Evolutionary conservation across 2,888 invertebrate genomes (phyloP), one percentile per base, ranked within the genome.

Genomic region (Seira sanloemensis): DNA sequence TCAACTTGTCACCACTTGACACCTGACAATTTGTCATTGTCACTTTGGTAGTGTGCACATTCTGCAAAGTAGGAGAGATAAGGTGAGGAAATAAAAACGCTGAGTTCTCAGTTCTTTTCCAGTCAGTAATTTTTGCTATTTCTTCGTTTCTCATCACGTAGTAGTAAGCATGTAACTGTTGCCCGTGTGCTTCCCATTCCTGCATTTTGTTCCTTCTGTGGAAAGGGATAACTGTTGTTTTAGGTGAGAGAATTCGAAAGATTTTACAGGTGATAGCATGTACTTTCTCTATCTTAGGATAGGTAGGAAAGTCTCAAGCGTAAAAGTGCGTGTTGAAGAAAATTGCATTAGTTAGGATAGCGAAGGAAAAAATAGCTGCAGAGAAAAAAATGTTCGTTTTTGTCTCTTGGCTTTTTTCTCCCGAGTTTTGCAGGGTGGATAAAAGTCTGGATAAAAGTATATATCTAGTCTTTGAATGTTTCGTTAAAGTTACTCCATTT

Each of bases 11-110:
- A 68, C 58, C 80, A 76, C 75, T 76, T 81, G 81, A 69, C 81
- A 71, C 81, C 71, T 75, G 75, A 81, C 75, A 46, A 81, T 81
- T 81, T 81, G 75, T 81, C 81, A 81, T 81, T 81, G 81, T 81
- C 75, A 58, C 81, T 71, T 76, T 68, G 72, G 78, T 37, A 37
- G 5, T 12, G 37, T 37, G 37, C 37, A n/a, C n/a, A 7, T 37
- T 37, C 37, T 12, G 12, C 37, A 37, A n/a, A 37, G 37, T 37
- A 37, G 4, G 12, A 37, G 12, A 37, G 37, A 37, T 37, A 37
- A 37, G 37, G 37, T 37, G n/a, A 37, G 37, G 37, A 37, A 37
- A 37, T 37, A 37, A 37, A 37, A 37, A 37, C 37, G 37, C 4
- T 4, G 37, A 37, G 37, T 37, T 37, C 12, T 37, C 37, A n/a